Evolutionary conservation across 2,113 vertebrate species (phyloP), one percentile per base, ranked within the genome.

Genomic region (Puntigrus tetrazona): DNA sequence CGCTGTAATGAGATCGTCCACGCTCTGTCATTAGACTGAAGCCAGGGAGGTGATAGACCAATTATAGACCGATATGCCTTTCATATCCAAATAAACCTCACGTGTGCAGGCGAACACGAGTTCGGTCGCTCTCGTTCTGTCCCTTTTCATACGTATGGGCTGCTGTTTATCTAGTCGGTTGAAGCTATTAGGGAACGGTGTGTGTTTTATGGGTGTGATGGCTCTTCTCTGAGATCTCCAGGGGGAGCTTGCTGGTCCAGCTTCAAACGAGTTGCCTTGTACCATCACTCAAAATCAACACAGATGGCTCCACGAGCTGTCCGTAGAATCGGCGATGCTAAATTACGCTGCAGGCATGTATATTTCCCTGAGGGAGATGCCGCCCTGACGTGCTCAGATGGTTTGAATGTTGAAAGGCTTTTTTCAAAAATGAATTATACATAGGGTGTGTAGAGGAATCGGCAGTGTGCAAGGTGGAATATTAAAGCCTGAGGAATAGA

Each of bases 141-240:
- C 38, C 16, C 38, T 34, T 36, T 69, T 52, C 13, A 81, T 52
- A 22, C 63, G 25, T 34, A 36, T 27, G 22, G 16, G 13, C 65
- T 55, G 63, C 45, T 81, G 78, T 34, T 67, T 80, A 45, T 80
- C 5, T 43, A 47, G 41, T 65, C 14, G 41, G 57, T 47, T 31
- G 45, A 70, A n/a, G 2, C 9, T 82, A 11, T 82, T 55, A 25
- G 80, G 5, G 31, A 25, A 38, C 65, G 18, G 65, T 81, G 65
- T 61, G 55, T 55, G 29, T 81, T 81, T n/a, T 52, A 25, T 81
- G 78, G 18, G 61, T 47, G 29, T 70, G 63, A 81, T 70, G 22
- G 43, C 16, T 70, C 41, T 8, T n/a, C 16, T 81, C 63, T 55
- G 65, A 81, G 20, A 18, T 70, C 45, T 81, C 45, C 31, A 38